phyloP scores from a whole-genome alignment of 2,797 vertebrate species.

The Tauraco hartlaubi region DNA sequence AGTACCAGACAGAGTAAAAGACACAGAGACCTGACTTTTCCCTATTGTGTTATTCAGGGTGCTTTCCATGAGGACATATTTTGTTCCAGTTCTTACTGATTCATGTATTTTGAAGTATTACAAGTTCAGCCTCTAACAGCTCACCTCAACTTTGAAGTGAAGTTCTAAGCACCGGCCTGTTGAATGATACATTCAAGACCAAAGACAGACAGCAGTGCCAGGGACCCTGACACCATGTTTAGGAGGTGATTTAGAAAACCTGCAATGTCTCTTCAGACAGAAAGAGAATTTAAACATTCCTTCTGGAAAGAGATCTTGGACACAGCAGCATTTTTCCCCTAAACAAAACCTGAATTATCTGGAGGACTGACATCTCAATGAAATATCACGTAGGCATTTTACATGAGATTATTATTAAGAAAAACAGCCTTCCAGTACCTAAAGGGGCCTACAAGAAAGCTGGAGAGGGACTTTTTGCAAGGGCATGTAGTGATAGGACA shows the following conservation, averaged over 20 bases:
- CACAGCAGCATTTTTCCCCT: background rate
- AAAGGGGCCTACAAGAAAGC: no score
- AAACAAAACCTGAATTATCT: background rate
- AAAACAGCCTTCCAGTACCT: rapidly evolving
- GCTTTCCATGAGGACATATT: background rate
- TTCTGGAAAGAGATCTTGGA: background rate
- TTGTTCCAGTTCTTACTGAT: conserved; percentile 7
- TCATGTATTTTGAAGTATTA: background rate
- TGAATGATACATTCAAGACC: background rate
- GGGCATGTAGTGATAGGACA: no score
- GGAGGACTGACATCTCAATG: background rate
- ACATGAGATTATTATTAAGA: background rate
- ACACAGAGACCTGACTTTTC: background rate
- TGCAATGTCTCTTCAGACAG: background rate
- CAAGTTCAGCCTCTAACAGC: background rate
- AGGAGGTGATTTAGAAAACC: background rate
- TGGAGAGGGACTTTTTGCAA: no score
- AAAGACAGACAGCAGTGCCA: background rate
- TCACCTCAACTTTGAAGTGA: background rate
- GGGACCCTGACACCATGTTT: background rate
- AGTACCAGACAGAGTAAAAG: background rate
- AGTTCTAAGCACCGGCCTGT: background rate
- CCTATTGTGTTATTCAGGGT: background rate
- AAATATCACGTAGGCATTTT: background rate
- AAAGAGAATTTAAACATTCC: background rate